A percentile compares a stretch with the other conserved stretches of the same genome.
Evolutionary conservation across 2,888 invertebrate species (phyloP).

Genomic region (Scaptodrosophila latifasciaeformis): DNA sequence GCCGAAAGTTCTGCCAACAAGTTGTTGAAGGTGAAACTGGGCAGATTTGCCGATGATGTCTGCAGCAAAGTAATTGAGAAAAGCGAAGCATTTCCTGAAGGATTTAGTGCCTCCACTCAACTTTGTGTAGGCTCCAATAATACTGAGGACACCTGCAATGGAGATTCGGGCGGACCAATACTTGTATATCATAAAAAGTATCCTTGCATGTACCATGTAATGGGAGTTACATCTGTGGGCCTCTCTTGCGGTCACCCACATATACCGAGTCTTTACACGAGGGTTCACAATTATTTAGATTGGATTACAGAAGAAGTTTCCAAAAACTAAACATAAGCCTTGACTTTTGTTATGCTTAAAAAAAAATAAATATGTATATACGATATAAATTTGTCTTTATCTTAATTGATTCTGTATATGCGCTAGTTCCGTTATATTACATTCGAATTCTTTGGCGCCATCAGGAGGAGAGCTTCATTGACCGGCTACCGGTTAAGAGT

Average conservation of each 20-base stretch:
- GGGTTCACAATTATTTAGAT: slow-evolving; percentile 50
- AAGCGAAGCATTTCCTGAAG: slow-evolving; percentile 39
- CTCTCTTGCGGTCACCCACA: slow-evolving; percentile 50
- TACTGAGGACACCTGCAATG: slow-evolving; percentile 62
- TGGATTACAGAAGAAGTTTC: slow-evolving; percentile 54
- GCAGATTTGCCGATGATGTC: slow-evolving; percentile 59
- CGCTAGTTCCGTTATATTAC: no score
- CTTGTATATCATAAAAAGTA: slow-evolving; percentile 47
- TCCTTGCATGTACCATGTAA: slow-evolving; percentile 60
- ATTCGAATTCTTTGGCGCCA: no score
- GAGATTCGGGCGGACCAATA: slow-evolving; percentile 69
- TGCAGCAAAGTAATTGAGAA: slow-evolving; percentile 36
- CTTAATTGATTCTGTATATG: no score
- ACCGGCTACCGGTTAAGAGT: no score
- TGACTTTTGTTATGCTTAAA: no score
- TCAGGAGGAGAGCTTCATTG: no score
- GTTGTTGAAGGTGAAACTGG: slow-evolving; percentile 77
- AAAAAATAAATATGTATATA: no score
- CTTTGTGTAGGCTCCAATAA: slow-evolving; percentile 60
- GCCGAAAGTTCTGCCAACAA: slow-evolving; percentile 64
- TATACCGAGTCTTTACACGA: slow-evolving; percentile 58
- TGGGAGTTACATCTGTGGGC: slow-evolving; percentile 62
- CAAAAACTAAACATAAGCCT: not conserved
- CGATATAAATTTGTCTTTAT: no score
- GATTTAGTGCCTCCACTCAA: slow-evolving; percentile 45